A percentile compares a stretch with the other conserved stretches of the same genome.
phyloP scores from a whole-genome alignment of 2,797 vertebrate genomes.

The Cyprinodon diabolis region DNA sequence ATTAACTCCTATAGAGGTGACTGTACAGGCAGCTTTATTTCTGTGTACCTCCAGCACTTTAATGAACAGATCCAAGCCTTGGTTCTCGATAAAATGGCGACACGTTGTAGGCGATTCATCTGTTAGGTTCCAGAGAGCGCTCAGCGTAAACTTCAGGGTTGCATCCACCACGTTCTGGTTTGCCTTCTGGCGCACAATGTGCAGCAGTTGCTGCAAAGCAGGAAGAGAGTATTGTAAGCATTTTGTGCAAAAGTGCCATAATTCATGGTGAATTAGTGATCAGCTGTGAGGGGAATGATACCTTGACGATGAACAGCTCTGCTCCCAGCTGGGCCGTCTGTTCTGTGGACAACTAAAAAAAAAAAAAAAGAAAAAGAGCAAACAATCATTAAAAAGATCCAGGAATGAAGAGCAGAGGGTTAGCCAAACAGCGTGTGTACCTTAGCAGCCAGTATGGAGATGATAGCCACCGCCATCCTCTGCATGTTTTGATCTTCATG shows the following conservation, averaged over 20 bases:
- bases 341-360: conserved; percentile 91
- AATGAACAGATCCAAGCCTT: conserved; percentile 97
- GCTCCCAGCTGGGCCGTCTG: conserved; percentile 97
- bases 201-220: conserved; percentile 91
- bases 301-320: conserved; percentile 97
- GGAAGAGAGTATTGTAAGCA: background rate
- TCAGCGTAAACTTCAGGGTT: conserved; percentile 97
- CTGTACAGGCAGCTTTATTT: background rate
- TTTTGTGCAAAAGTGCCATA: background rate
- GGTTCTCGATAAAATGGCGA: conserved; percentile 98
- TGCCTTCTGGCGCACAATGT: conserved; percentile 98
- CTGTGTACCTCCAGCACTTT: conserved; percentile 92
- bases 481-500: conserved; percentile 99
- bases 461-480: conserved; percentile 99
- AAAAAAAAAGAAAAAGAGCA: conserved; percentile 17
- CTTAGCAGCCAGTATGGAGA: conserved; percentile 98
- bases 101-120: conserved; percentile 98
- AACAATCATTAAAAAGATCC: background rate
- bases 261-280: background rate
- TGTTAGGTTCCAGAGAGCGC: conserved; percentile 98
- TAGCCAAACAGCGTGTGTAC: conserved; percentile 68
- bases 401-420: background rate
- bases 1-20: conserved; percentile 5
- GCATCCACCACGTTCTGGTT: conserved; percentile 94
- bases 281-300: conserved; percentile 61